Conservation (phyloP, 2,113 vertebrate genomes). For the Peromyscus leucopus region DNA sequence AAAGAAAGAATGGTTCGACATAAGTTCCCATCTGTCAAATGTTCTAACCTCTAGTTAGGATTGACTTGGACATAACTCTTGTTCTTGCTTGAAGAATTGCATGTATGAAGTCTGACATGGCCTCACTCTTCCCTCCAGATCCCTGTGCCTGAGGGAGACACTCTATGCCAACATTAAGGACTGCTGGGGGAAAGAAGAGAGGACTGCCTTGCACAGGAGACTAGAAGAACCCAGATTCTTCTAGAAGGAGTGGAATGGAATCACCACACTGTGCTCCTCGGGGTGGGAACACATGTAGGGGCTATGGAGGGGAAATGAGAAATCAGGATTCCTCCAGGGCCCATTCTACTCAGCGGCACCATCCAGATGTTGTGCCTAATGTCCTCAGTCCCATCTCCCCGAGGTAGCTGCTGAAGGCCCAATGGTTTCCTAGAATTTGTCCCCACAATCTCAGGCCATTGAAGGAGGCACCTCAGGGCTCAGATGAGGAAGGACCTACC, state of each 20-base stretch:
- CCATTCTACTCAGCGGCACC: background rate
- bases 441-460: background rate
- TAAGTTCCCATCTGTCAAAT: background rate
- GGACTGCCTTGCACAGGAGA: background rate
- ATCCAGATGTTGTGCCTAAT: background rate
- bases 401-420: background rate
- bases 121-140: slow-evolving; percentile 23
- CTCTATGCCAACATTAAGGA: accelerated
- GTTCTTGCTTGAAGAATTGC: background rate
- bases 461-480: background rate
- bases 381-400: background rate
- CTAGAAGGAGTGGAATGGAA: background rate
- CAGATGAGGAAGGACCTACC: background rate
- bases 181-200: background rate
- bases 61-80: background rate
- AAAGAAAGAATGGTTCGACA: background rate
- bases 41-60: background rate
- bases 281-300: background rate
- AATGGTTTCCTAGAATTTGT: background rate
- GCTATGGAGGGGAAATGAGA: background rate
- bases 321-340: background rate
- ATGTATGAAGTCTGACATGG: background rate
- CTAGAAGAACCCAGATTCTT: background rate
- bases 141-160: background rate
- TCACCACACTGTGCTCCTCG: background rate